Percentiles rank a stretch among this genome's conserved stretches.
Conservation (phyloP, 2,797 vertebrate species). For the Gambusia yucatana region DNA sequence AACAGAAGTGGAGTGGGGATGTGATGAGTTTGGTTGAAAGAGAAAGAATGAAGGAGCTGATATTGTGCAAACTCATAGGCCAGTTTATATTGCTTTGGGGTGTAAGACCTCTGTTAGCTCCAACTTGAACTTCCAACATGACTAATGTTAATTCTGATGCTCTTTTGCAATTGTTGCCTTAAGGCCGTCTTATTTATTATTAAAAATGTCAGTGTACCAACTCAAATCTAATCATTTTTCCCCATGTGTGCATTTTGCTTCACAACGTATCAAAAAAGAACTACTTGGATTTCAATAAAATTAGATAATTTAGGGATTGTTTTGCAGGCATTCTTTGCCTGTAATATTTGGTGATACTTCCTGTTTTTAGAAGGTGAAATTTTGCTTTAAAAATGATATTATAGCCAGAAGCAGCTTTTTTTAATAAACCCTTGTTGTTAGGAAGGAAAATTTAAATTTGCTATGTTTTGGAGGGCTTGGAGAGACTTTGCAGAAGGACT, state of each 20-base stretch:
- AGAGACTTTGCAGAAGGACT: neutral
- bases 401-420: neutral
- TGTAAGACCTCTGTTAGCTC: neutral
- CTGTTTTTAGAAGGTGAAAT: neutral
- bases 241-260: neutral
- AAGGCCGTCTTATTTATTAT: neutral
- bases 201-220: no score
- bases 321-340: neutral
- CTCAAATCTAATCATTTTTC: no score
- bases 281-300: neutral
- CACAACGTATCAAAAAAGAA: neutral
- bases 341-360: neutral
- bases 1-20: neutral
- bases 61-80: neutral
- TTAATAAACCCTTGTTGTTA: neutral
- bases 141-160: neutral
- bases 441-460: neutral
- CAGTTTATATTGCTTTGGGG: neutral
- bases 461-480: neutral
- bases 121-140: neutral
- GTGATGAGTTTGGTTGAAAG: neutral
- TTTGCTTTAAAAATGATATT: neutral
- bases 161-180: neutral
- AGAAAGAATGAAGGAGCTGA: neutral
- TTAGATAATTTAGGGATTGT: neutral